A percentile compares a stretch with the other conserved stretches of the same genome.
These are phyloP conservation scores for Hypotaenidia philippensis DNA, from an alignment of 2,797 vertebrate genomes.

Conservation along the genomic window DNA sequence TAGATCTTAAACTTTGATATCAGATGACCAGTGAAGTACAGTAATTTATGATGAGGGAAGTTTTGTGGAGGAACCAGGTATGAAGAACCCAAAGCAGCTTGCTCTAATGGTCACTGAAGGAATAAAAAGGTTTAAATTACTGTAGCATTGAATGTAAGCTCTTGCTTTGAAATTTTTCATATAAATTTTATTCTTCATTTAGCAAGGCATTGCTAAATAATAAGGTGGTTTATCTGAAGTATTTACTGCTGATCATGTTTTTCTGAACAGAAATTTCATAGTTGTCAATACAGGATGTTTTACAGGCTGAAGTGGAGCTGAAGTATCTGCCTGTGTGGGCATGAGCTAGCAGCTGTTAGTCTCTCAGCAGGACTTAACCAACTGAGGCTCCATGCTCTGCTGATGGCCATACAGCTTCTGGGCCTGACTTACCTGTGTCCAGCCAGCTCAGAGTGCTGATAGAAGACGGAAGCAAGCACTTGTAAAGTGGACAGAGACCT, in stretches of 20 bases:
- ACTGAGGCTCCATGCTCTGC: neutral
- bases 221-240: neutral
- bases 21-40: neutral
- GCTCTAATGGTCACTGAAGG: neutral
- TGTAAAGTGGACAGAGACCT: neutral
- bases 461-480: neutral
- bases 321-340: neutral
- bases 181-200: neutral
- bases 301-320: neutral
- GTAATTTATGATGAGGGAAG: neutral
- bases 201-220: neutral
- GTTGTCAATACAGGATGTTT: neutral
- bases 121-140: neutral
- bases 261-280: neutral
- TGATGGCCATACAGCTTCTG: neutral
- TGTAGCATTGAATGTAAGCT: neutral
- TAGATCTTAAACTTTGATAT: neutral
- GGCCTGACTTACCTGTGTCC: neutral
- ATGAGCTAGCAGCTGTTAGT: neutral
- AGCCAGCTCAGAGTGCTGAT: neutral
- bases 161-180: neutral
- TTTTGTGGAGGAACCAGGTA: neutral
- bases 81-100: accelerated
- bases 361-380: neutral
- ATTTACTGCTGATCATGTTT: neutral